Evolutionary conservation across 2,888 invertebrate species (phyloP).

Genomic region (Sphecodes monilicornis): DNA sequence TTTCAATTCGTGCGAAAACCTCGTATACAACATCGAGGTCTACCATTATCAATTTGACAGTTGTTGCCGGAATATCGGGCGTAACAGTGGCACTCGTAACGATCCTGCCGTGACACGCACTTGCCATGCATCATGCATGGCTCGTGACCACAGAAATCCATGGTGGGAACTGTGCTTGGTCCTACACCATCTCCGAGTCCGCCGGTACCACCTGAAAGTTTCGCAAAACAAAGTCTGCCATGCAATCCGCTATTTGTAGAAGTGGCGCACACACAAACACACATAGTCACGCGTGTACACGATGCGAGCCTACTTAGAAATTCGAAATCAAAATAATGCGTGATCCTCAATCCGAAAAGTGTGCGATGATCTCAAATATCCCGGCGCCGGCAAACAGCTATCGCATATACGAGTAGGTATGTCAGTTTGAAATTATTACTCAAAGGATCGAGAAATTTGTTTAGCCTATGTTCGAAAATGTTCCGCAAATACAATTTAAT

Average conservation of each 20-base stretch:
- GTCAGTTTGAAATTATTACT: background rate
- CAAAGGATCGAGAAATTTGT: background rate
- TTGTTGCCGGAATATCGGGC: constrained; percentile 94
- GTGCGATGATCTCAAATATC: constrained; percentile 26
- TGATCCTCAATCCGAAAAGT: constrained; percentile 40
- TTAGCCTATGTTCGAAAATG: background rate
- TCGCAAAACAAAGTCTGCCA: constrained; percentile 69
- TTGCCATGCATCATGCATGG: constrained; percentile 94
- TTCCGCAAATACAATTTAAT: background rate
- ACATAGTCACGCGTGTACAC: constrained; percentile 31
- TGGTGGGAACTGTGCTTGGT: constrained; percentile 77
- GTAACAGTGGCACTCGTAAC: constrained; percentile 93
- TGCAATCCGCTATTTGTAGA: constrained; percentile 70
- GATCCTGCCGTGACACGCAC: constrained; percentile 91
- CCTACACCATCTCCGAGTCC: constrained; percentile 71
- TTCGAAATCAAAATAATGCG: constrained; percentile 9
- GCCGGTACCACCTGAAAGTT: constrained; percentile 80
- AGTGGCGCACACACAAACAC: constrained; percentile 14
- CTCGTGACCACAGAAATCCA: constrained; percentile 91
- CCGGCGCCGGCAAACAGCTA: background rate
- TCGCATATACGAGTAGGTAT: background rate
- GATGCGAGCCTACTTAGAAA: constrained; percentile 26
- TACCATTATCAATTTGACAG: constrained; percentile 91
- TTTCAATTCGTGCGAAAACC: constrained; percentile 39
- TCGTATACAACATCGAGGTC: constrained; percentile 70